Base-by-base conservation (phyloP, 92 coral and sea anemone genomes). In the Heliopora coerulea region DNA sequence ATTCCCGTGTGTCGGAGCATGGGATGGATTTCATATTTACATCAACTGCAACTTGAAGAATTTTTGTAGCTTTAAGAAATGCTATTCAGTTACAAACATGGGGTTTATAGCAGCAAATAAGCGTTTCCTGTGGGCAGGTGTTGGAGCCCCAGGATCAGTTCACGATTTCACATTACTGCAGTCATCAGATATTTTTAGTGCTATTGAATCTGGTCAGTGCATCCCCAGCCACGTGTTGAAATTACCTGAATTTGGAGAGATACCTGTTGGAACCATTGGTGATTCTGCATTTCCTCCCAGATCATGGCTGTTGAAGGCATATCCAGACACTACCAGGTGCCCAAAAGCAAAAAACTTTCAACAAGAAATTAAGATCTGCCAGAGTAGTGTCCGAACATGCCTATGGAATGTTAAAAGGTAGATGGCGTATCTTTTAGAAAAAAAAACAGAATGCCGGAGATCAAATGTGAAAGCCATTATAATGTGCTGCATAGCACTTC, bases 1-100 rank as follows among this genome's bases (percentile, higher is more conserved):
- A 58, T 85, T 85, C 59, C 85, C 85, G 0, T 85, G 79, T 34
- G 82, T 80, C 15, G 85, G 66, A 28, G 82, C 88, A 3, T 85
- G 85, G 82, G 79, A 74, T 49, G 85, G 85, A 19, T 83, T 79
- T 41, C 84, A 83, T 62, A 72, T 79, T 28, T 73, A 83, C 42
- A 54, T 83, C 9, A 60, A 75, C 56, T 40, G 75, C 20, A 78
- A 79, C 14, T 35, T 83, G 37, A 79, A 83, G 67, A 83, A 64
- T 48, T 83, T 78, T 24, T 79, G 8, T 57, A 83, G 80, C 28
- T 83, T 40, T 32, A 83, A 72, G 68, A 78, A 78, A 41, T 65
- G 87, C 19, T 79, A 83, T 40, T 83, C 87, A 10, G 87, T 83
- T 29, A 70, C 87, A 8, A 70, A 70, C 33, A 77, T 82, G 82